phyloP scores from a whole-genome alignment of 2,888 invertebrate genomes.

The Epirrita christyi region DNA sequence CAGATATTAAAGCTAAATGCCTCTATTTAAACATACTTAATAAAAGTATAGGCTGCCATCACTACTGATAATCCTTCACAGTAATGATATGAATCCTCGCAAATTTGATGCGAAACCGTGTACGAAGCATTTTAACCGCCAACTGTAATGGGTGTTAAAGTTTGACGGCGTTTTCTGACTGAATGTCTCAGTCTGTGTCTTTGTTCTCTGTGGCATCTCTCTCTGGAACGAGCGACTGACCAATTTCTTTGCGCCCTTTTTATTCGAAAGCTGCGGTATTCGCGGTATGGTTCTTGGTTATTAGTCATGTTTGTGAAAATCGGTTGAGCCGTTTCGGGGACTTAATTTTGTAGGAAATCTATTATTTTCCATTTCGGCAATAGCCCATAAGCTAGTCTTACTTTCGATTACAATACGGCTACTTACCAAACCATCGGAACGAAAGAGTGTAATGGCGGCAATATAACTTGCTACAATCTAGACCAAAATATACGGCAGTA shows the following conservation, averaged over 20 bases:
- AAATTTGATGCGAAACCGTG: constrained; percentile 2
- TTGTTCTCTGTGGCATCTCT: too few relatives aligned
- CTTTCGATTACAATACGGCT: constrained; percentile 28
- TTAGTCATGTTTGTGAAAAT: too few relatives aligned
- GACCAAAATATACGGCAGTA: constrained; percentile 75
- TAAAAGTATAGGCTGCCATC: constrained; percentile 5
- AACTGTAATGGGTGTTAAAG: background rate
- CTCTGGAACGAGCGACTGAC: too few relatives aligned
- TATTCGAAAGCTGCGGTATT: background rate
- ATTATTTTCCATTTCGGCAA: background rate
- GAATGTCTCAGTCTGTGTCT: too few relatives aligned
- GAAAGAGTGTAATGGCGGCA: constrained; percentile 44
- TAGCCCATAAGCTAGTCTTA: constrained; percentile 5
- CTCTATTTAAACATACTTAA: constrained; percentile 15
- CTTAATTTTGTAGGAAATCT: background rate
- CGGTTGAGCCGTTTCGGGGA: too few relatives aligned
- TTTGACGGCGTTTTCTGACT: background rate
- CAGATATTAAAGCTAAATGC: constrained; percentile 14
- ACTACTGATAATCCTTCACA: constrained; percentile 8
- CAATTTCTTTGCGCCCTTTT: too few relatives aligned
- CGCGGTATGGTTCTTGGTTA: too few relatives aligned
- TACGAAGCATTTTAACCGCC: background rate
- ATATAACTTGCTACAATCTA: constrained; percentile 68
- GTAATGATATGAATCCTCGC: background rate
- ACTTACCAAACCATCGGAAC: constrained; percentile 38